These are phyloP conservation scores for Anabas testudineus DNA, from an alignment of 2,797 vertebrate genomes.

Conservation along the genomic window DNA sequence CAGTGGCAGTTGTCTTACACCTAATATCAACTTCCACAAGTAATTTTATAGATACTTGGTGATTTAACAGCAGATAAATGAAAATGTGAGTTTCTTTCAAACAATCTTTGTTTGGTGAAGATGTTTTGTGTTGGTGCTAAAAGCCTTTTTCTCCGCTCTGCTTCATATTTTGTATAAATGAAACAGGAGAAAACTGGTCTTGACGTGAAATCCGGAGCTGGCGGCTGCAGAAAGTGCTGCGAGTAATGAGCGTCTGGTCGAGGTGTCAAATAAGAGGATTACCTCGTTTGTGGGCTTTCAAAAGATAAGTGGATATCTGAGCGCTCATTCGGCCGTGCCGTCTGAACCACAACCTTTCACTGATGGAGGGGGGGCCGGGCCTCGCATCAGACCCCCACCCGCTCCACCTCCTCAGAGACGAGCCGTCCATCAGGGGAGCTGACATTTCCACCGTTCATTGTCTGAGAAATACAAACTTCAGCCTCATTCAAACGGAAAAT, in stretches of 20 bases:
- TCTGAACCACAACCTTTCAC: slow-evolving; percentile 66
- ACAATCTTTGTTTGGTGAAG: accelerated
- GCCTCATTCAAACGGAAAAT: slow-evolving; percentile 73
- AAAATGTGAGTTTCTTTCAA: background rate
- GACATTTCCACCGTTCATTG: slow-evolving; percentile 62
- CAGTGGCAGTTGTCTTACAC: background rate
- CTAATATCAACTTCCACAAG: background rate
- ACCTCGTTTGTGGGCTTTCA: slow-evolving; percentile 70
- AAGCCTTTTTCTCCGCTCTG: slow-evolving; percentile 12
- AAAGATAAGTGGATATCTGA: slow-evolving; percentile 68
- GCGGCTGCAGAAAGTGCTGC: slow-evolving; percentile 42
- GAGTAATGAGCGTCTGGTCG: slow-evolving; percentile 66
- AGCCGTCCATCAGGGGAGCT: slow-evolving; percentile 46
- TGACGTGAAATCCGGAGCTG: slow-evolving; percentile 51
- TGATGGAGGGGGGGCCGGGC: slow-evolving; percentile 43
- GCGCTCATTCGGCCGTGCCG: slow-evolving; percentile 32
- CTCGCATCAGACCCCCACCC: background rate
- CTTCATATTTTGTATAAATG: slow-evolving; percentile 57
- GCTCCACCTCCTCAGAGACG: slow-evolving; percentile 6
- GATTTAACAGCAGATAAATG: background rate
- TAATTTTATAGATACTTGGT: too few species aligned
- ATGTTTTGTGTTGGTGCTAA: slow-evolving; percentile 9
- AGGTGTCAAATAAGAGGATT: slow-evolving; percentile 71
- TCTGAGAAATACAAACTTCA: slow-evolving; percentile 53
- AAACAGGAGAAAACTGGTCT: slow-evolving; percentile 51